Evolutionary conservation across 92 coral and sea anemone species (phyloP).

Genomic region (Epizoanthus ramosus): DNA sequence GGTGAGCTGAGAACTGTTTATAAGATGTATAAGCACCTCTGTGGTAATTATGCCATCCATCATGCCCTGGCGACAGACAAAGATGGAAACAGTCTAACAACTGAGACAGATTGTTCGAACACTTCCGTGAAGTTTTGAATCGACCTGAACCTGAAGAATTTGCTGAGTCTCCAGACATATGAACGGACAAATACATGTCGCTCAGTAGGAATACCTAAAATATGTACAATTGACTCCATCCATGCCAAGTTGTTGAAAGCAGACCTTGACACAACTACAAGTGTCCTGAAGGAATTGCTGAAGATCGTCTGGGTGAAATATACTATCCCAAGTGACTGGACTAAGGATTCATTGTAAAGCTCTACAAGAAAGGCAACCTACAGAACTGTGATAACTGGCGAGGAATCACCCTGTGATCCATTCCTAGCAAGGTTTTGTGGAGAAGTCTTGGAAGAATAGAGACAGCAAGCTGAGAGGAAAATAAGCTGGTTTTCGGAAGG

Average conservation of each 20-base stretch:
- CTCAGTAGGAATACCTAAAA: too few relatives aligned
- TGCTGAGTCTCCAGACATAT: background rate
- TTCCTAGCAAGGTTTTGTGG: conserved; percentile 22
- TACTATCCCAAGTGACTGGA: conserved; percentile 20
- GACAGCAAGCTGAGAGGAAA: conserved; percentile 21
- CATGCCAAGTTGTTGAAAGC: conserved; percentile 18
- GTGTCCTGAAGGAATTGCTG: background rate
- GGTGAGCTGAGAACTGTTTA: conserved; percentile 22
- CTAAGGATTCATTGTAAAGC: conserved; percentile 1
- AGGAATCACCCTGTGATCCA: conserved; percentile 32
- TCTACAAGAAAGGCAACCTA: conserved; percentile 34
- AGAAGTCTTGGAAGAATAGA: conserved; percentile 11
- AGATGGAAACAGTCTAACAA: background rate
- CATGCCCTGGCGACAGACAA: conserved; percentile 3
- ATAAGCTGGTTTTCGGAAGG: conserved; percentile 37
- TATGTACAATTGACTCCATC: conserved; percentile 13
- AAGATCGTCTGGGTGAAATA: background rate
- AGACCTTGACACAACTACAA: background rate
- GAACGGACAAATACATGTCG: too few relatives aligned
- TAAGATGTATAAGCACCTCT: conserved; percentile 18
- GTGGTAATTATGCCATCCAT: background rate
- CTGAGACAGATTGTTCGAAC: conserved; percentile 19
- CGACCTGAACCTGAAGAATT: conserved; percentile 28
- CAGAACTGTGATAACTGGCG: conserved; percentile 30
- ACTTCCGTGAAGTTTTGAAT: conserved; percentile 12